These are phyloP conservation scores for Rhinolophus sinicus DNA, from an alignment of 2,113 vertebrate genomes.

Conservation along the genomic window DNA sequence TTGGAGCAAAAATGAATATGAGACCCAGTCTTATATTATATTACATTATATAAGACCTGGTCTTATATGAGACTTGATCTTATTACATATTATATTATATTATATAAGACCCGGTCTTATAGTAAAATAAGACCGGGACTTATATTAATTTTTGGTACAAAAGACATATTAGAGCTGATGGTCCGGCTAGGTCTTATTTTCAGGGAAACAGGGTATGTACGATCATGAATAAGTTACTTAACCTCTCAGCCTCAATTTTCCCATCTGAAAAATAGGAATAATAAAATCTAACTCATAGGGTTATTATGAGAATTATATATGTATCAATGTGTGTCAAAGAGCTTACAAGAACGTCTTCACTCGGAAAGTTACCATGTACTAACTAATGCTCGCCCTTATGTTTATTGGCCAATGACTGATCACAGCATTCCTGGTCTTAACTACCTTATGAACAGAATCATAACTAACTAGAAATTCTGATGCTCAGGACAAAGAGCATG, in stretches of 20 bases:
- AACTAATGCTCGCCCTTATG: background rate
- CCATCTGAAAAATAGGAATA: background rate
- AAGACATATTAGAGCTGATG: no score
- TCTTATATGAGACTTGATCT: no score
- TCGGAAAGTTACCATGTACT: background rate
- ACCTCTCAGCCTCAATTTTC: background rate
- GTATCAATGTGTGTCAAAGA: background rate
- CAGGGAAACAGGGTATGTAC: background rate
- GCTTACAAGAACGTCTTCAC: background rate
- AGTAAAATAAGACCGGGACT: no score
- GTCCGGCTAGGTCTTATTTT: no score
- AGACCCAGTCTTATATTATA: no score
- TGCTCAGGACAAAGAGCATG: background rate
- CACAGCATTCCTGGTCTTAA: background rate
- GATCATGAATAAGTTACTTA: background rate
- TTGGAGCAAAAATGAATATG: no score
- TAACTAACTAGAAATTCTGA: background rate
- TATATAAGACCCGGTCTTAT: no score
- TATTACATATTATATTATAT: no score
- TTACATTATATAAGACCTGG: no score
- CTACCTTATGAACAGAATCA: background rate
- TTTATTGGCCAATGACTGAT: background rate
- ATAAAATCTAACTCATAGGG: background rate
- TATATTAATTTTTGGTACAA: no score
- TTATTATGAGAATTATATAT: background rate